phyloP scores from a whole-genome alignment of 2,113 vertebrate species.

The Pipra filicauda region DNA sequence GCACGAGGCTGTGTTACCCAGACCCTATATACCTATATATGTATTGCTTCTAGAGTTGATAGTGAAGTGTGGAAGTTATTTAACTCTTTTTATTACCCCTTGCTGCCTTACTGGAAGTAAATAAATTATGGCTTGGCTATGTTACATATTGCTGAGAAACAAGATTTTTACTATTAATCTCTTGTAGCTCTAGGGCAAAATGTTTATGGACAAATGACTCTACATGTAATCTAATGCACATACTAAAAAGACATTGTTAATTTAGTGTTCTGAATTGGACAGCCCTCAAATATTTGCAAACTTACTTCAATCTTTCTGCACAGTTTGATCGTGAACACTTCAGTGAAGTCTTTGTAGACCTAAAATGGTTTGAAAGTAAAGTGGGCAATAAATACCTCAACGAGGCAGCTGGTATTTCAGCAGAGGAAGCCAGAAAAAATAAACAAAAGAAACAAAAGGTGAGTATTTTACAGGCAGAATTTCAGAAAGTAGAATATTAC shows the following conservation, averaged over 20 bases:
- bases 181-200: not conserved
- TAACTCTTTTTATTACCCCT: not conserved
- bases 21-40: accelerated
- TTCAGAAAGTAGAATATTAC: not conserved
- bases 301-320: constrained; percentile 3
- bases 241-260: not conserved
- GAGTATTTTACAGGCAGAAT: not conserved
- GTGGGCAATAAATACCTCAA: constrained; percentile 98
- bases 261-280: not conserved
- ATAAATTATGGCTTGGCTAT: not conserved
- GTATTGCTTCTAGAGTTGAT: not conserved
- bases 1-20: not conserved
- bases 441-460: constrained; percentile 82
- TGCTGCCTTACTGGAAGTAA: not conserved
- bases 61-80: not conserved
- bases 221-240: not conserved
- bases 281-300: not conserved
- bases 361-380: constrained; percentile 99
- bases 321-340: constrained; percentile 98
- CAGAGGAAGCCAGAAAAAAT: constrained; percentile 84
- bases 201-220: not conserved
- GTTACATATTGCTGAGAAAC: not conserved
- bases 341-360: constrained; percentile 94
- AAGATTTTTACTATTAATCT: not conserved
- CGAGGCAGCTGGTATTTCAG: constrained; percentile 91